Conservation (phyloP, 2,797 vertebrate genomes). For the Anisognathus igniventris region DNA sequence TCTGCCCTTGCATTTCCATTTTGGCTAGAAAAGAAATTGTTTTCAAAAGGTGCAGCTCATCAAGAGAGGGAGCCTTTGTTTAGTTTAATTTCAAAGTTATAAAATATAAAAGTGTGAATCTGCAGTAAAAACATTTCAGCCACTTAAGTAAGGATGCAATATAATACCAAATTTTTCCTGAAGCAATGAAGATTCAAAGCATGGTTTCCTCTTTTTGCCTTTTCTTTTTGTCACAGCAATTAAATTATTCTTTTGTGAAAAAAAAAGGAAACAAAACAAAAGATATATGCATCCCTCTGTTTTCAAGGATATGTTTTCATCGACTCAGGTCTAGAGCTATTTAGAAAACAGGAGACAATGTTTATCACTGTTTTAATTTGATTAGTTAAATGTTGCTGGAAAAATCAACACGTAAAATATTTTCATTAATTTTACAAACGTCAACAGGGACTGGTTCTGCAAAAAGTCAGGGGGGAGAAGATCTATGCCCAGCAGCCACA, state of each 20-base stretch:
- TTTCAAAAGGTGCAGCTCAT: conserved; percentile 20
- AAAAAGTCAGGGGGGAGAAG: not conserved
- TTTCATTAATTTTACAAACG: conserved; percentile 13
- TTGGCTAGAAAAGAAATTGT: not conserved
- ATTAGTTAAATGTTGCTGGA: not conserved
- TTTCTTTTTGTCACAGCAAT: not conserved
- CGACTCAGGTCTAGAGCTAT: not conserved
- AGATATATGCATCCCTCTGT: not conserved
- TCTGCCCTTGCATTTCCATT: not conserved
- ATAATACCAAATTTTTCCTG: conserved; percentile 16
- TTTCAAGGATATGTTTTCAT: not conserved
- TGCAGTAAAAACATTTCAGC: not conserved
- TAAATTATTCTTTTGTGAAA: not conserved
- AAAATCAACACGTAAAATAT: not conserved
- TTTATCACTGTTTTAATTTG: not conserved
- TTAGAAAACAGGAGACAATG: not conserved
- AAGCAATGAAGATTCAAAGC: not conserved
- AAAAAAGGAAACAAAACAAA: not conserved
- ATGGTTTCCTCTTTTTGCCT: not conserved
- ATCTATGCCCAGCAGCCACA: not conserved
- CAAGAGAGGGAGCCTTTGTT: not conserved
- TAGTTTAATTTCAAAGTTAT: conserved; percentile 33
- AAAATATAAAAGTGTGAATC: conserved; percentile 6
- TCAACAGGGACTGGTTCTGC: not conserved
- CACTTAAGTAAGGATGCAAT: not conserved